These are phyloP conservation scores for Cerceris rybyensis DNA, from an alignment of 2,888 invertebrate species.

Conservation along the genomic window DNA sequence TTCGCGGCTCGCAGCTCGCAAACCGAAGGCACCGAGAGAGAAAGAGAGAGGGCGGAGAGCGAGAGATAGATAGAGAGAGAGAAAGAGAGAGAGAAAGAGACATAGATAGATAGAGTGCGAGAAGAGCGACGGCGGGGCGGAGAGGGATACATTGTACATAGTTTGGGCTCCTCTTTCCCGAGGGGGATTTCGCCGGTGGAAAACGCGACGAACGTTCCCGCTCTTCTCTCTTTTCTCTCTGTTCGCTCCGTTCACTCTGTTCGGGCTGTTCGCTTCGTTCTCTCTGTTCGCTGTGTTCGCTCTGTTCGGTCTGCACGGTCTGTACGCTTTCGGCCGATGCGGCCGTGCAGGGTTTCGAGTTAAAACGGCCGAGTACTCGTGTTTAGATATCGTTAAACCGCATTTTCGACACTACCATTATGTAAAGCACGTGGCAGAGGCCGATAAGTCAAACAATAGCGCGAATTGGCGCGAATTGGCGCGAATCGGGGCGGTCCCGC, in stretches of 20 bases:
- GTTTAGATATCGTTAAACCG: slow-evolving; percentile 80
- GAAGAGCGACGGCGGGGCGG: neutral
- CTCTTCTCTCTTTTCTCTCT: slow-evolving; percentile 1
- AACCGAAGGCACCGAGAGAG: slow-evolving; percentile 10
- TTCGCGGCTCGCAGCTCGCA: neutral
- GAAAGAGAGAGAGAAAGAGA: slow-evolving; percentile 5
- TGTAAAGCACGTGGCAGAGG: slow-evolving; percentile 78
- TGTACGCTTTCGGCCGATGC: too few species aligned
- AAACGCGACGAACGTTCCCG: slow-evolving; percentile 49
- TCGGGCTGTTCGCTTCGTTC: neutral
- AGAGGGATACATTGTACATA: slow-evolving; percentile 39
- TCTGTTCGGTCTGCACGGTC: neutral
- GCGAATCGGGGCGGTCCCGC: slow-evolving; percentile 30
- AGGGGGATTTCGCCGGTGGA: slow-evolving; percentile 59
- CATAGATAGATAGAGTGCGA: slow-evolving; percentile 10
- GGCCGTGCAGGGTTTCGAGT: slow-evolving; percentile 44
- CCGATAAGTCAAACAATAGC: slow-evolving; percentile 80
- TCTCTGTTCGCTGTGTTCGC: slow-evolving; percentile 4
- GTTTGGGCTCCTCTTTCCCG: slow-evolving; percentile 54
- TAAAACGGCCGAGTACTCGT: slow-evolving; percentile 73
- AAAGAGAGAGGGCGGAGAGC: slow-evolving; percentile 4
- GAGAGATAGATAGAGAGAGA: slow-evolving; percentile 10
- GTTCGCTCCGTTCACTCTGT: too few species aligned
- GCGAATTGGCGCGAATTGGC: slow-evolving; percentile 13
- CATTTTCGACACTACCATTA: slow-evolving; percentile 80